Evolutionary conservation across 2,797 vertebrate genomes (phyloP).

Genomic region (Simalia tracyae): DNA sequence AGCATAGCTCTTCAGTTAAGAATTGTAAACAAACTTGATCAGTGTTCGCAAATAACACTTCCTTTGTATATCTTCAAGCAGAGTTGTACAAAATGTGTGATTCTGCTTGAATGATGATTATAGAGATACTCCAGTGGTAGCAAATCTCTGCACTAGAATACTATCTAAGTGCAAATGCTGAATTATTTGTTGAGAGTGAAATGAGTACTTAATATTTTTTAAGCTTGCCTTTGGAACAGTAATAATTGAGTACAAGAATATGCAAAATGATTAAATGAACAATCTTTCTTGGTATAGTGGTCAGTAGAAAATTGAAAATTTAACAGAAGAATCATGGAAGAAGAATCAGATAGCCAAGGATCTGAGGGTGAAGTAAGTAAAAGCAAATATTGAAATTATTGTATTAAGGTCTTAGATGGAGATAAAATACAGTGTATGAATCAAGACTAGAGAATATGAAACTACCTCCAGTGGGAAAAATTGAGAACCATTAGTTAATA

Average conservation of each 20-base stretch:
- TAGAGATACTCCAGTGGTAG: background rate
- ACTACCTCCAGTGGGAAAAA: background rate
- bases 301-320: slow-evolving; percentile 20
- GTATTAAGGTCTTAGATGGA: background rate
- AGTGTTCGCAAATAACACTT: background rate
- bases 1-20: background rate
- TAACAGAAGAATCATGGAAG: slow-evolving; percentile 30
- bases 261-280: background rate
- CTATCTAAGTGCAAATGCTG: background rate
- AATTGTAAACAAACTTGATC: background rate
- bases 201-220: background rate
- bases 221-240: background rate
- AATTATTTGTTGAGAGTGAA: background rate
- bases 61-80: background rate
- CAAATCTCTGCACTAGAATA: background rate
- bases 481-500: background rate
- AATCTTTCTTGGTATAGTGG: slow-evolving; percentile 23
- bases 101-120: background rate
- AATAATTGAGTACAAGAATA: rapidly evolving
- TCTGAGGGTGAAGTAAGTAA: slow-evolving; percentile 28
- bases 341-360: slow-evolving; percentile 11
- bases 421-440: background rate
- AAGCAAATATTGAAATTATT: background rate
- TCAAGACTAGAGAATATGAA: background rate
- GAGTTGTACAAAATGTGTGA: background rate